Base-by-base conservation (phyloP, 2,113 vertebrate species). In the Labrus mixtus region DNA sequence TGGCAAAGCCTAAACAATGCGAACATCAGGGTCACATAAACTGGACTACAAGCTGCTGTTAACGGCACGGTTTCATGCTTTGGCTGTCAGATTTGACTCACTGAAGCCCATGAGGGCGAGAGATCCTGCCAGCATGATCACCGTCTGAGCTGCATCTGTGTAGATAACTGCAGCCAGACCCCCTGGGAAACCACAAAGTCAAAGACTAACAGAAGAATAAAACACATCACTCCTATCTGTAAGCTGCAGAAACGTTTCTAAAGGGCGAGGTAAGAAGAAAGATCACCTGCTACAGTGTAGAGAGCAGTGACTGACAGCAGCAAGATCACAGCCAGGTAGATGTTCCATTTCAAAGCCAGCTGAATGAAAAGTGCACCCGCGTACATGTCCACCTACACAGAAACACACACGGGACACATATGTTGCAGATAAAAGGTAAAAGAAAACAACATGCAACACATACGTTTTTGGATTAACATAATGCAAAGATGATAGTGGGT, bases 161-260 rank as follows among this genome's bases (percentile, higher is more conserved):
- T 99, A 99, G 84, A 99, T 99, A 36, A 99, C 98, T 0, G 98
- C 97, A 3, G 97, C 97, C 88, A 99, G 95, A 53, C 98, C 98
- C 84, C 98, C 98, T 99, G 54, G 9, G 73, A 61, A 68, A 81
- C 68, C 41, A 83, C 37, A 73, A 1, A 43, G 11, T 9, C 56
- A 29, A n/a, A 3, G 37, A 51, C 22, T 53, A 9, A 58, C 51
- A 66, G 54, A 23, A 51, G 29, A 25, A 51, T 36, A 53, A 19
- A 8, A 65, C 29, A 22, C 46, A 39, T 19, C 0, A 10, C n/a
- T 45, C 4, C 2, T 10, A 22, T 41, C 33, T 43, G 11, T 41
- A 1, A 46, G 8, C 6, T 51, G 19, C 23, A 46, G 6, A 50
- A 41, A 63, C 4, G 33, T 3, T 22, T 68, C 11, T 1, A 72